Evolutionary conservation across 2,888 invertebrate species (phyloP), one percentile per base, ranked within the genome.

Genomic region (Phalera bucephala): DNA sequence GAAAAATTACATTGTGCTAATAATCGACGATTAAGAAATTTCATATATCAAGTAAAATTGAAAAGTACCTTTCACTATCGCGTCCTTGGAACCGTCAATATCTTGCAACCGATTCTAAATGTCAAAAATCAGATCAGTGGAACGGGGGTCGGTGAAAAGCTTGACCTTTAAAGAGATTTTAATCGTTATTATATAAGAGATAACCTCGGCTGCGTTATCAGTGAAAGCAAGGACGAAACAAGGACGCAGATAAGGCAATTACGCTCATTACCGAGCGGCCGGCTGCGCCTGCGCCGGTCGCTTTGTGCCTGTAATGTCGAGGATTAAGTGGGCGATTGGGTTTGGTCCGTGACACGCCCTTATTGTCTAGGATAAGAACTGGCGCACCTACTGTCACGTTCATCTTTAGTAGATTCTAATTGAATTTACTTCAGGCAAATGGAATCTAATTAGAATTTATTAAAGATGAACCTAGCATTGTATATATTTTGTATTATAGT

Each of bases 211-310:
- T 41, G 40, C 44, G 80, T 83, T 88, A 88, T 88, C 87, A 87
- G 84, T 85, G 85, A 88, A 88, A 86, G 86, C 81, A 85, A 87
- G 85, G 86, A 82, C 86, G 71, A 45, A 66, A 67, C 78, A 84
- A 86, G 84, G 86, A 82, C 80, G 60, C 58, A 53, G 80, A 77
- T 82, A 82, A 76, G 62, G 73, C 77, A 80, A 85, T 81, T 81
- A 77, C 64, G 68, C 72, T 75, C 66, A 82, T 83, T 81, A 80
- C 70, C 64, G 71, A 65, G 62, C 69, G 74, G 64, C 68, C 59
- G 57, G 49, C 56, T 53, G 66, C 64, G 69, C 64, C 42, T 42
- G 63, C 52, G 53, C 55, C 32, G 33, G 40, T 31, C 44, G 47
- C 60, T 60, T 47, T 50, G 56, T 60, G 57, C 60, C 54, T 60